phyloP scores from a whole-genome alignment of 2,888 invertebrate species.

The Blera fallax region DNA sequence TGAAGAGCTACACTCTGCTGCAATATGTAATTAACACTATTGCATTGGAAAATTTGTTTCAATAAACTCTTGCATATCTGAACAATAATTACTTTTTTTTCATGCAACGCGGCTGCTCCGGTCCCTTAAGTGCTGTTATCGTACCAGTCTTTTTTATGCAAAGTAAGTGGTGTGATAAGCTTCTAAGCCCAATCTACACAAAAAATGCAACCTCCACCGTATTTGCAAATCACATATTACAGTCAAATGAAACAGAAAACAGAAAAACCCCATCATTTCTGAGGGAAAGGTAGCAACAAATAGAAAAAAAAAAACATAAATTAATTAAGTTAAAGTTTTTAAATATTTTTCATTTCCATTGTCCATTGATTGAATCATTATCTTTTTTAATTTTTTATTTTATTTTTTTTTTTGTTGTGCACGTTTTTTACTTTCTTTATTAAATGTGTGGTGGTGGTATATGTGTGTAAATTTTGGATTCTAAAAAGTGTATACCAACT shows the following conservation, averaged over 20 bases:
- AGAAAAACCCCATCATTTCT: background rate
- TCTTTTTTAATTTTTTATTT: background rate
- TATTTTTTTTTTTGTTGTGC: slow-evolving; percentile 32
- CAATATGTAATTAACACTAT: too few relatives aligned
- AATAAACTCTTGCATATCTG: too few relatives aligned
- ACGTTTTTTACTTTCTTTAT: slow-evolving; percentile 61
- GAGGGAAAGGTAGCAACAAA: slow-evolving; percentile 1
- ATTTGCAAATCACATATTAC: slow-evolving; percentile 27
- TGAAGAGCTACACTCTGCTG: too few relatives aligned
- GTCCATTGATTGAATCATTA: background rate
- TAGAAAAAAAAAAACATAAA: slow-evolving; percentile 7
- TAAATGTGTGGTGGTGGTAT: slow-evolving; percentile 74
- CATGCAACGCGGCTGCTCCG: background rate
- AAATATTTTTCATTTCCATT: background rate
- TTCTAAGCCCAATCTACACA: background rate
- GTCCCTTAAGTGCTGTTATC: too few relatives aligned
- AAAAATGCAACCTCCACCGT: slow-evolving; percentile 21
- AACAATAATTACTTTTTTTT: too few relatives aligned
- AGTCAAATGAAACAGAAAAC: background rate
- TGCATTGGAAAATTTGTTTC: too few relatives aligned
- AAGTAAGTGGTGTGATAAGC: background rate
- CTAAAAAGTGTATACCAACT: slow-evolving; percentile 88
- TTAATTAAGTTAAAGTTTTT: background rate
- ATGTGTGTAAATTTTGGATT: slow-evolving; percentile 78
- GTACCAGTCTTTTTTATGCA: background rate